Conservation (phyloP, 2,113 vertebrate genomes). For the Sciurus niger region DNA sequence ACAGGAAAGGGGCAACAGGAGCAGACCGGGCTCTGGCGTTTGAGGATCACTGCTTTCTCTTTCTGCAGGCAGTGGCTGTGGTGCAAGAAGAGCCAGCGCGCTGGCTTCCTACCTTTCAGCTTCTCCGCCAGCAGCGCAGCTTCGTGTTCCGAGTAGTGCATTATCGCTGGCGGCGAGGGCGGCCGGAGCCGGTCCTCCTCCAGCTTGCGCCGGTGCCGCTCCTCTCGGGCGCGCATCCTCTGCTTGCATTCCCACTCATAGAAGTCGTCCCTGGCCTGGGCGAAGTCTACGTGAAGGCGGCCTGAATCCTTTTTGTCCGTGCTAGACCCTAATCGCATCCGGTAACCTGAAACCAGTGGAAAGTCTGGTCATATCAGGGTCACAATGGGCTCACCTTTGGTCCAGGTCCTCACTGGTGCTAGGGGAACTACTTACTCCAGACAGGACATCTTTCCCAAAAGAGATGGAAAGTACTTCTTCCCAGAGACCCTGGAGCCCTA, state of each 20-base stretch:
- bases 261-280: conserved; percentile 95
- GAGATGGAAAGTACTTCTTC: not conserved
- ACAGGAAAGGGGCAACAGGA: not conserved
- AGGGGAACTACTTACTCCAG: too few relatives aligned
- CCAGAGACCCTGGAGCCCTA: not conserved
- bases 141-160: conserved; percentile 95
- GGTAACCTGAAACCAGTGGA: conserved; percentile 91
- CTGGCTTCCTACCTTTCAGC: conserved; percentile 93
- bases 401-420: not conserved
- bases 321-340: conserved; percentile 95
- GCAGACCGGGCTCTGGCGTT: accelerated
- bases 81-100: accelerated
- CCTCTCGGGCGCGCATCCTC: conserved; percentile 93
- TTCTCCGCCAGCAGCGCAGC: conserved; percentile 94
- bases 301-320: conserved; percentile 96
- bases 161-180: conserved; percentile 93
- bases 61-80: not conserved
- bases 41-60: not conserved
- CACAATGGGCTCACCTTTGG: not conserved
- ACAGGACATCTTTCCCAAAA: not conserved
- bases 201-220: conserved; percentile 93
- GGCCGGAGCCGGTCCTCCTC: conserved; percentile 93
- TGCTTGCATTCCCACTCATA: conserved; percentile 97
- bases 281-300: conserved; percentile 95
- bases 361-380: conserved; percentile 41